Percentiles rank a stretch among this genome's conserved stretches.
Conservation (phyloP, 2,888 invertebrate genomes). For the Athetis lepigone region DNA sequence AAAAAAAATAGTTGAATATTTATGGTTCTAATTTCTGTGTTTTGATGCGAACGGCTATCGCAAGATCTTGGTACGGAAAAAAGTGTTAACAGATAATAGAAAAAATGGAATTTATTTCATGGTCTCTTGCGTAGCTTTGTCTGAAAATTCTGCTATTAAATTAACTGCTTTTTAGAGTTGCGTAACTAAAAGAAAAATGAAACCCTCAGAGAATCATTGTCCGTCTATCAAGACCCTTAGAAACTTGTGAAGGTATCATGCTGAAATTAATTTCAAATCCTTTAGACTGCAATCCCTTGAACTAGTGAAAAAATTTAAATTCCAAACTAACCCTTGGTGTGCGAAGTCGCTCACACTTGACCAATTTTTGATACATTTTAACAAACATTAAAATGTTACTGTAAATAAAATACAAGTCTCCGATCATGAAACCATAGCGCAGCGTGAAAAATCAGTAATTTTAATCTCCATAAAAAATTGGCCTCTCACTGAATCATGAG, state of each 20-base stretch:
- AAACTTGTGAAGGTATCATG: no score
- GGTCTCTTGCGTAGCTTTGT: conserved; percentile 30
- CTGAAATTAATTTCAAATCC: no score
- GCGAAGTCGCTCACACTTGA: no score
- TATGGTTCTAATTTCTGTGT: conserved; percentile 26
- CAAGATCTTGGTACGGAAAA: background rate
- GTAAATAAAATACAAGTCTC: background rate
- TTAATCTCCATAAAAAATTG: conserved; percentile 52
- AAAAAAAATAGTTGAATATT: conserved; percentile 38
- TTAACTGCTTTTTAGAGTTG: no score
- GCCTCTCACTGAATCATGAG: conserved; percentile 48
- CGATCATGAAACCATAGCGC: conserved; percentile 21
- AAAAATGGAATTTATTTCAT: conserved; percentile 29
- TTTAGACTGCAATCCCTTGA: no score
- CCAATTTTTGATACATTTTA: no score
- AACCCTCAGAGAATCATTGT: no score
- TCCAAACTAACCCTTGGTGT: no score
- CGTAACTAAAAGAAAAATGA: no score
- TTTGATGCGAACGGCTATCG: conserved; percentile 10
- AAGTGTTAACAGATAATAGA: conserved; percentile 28
- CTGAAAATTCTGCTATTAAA: conserved; percentile 19
- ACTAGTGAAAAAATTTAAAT: no score
- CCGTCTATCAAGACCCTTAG: no score
- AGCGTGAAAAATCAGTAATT: conserved; percentile 51
- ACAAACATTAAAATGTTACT: background rate